Evolutionary conservation across 2,113 vertebrate genomes (phyloP), one percentile per base, ranked within the genome.

Genomic region (Myocastor coypus): DNA sequence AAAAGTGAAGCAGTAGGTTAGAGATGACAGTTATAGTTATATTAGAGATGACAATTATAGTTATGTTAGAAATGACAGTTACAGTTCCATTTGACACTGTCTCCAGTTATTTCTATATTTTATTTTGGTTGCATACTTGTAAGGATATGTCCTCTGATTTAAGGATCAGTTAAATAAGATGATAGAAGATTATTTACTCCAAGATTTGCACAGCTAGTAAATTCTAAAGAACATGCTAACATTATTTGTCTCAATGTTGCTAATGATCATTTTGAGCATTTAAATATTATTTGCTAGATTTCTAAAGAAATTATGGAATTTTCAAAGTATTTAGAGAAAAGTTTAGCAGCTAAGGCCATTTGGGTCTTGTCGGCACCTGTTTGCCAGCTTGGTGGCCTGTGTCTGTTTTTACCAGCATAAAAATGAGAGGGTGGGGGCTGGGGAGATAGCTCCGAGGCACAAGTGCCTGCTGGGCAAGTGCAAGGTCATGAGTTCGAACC

Each of bases 251-350:
- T 87, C 64, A 22, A 40, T 87, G 85, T 91, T 37, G 42, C 64
- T 81, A 30, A 81, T 59, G 63, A 42, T 89, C 34, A 63, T 84
- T 64, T 64, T 86, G 83, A 90, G 7, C 37, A 69, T 89, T 83
- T 86, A n/a, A 30, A 87, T 82, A 40, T 91, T 61, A 66, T 37
- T n/a, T 46, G 17, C 12, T 64, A 3, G 68, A 86, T 86, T 89
- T 92, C 75, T 85, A 81, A 89, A 78, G 71, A 89, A 90, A 55
- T 50, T 92, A n/a, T 52, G 20, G n/a, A 40, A 89, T 84, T 61
- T 32, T 82, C 59, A 1, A 75, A 24, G 57, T 85, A 55, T 82
- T 87, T 96, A 69, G 57, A 81, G 55, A 81, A 81, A 1, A 85
- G 19, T n/a, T 82, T 81, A 4, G 28, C 84, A 87, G 68, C 4